A percentile compares a stretch with the other conserved stretches of the same genome.
phyloP scores from a whole-genome alignment of 2,113 vertebrate genomes.

The Herpetotheres cachinnans region DNA sequence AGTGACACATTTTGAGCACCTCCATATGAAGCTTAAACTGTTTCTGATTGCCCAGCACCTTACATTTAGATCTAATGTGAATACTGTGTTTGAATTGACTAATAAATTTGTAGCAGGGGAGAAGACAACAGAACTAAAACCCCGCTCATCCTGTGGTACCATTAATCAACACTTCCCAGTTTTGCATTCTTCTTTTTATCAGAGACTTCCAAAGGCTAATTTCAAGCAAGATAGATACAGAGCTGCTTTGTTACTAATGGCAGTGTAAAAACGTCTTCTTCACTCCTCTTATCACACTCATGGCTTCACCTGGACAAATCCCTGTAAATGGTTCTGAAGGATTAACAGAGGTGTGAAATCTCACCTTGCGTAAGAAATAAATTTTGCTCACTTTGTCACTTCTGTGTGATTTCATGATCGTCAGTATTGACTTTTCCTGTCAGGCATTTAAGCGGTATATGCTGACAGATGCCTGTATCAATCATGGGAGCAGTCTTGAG shows the following conservation, averaged over 20 bases:
- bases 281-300: background rate
- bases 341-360: background rate
- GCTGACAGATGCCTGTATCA: slow-evolving; percentile 14
- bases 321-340: background rate
- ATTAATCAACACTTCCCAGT: background rate
- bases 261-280: background rate
- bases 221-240: background rate
- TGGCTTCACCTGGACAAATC: background rate
- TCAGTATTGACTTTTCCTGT: background rate
- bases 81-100: background rate
- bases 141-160: background rate
- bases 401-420: background rate
- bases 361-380: background rate
- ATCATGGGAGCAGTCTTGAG: background rate
- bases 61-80: background rate
- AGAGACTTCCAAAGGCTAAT: background rate
- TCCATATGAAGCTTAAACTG: background rate
- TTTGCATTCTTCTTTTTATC: background rate
- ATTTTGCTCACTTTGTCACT: background rate
- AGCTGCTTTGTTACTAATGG: background rate
- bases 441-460: background rate
- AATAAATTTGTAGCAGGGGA: background rate
- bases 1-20: background rate
- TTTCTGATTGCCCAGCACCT: background rate
- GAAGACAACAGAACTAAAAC: background rate